Evolutionary conservation across 2,797 vertebrate species (phyloP).

Genomic region (Dicrostonyx torquatus): DNA sequence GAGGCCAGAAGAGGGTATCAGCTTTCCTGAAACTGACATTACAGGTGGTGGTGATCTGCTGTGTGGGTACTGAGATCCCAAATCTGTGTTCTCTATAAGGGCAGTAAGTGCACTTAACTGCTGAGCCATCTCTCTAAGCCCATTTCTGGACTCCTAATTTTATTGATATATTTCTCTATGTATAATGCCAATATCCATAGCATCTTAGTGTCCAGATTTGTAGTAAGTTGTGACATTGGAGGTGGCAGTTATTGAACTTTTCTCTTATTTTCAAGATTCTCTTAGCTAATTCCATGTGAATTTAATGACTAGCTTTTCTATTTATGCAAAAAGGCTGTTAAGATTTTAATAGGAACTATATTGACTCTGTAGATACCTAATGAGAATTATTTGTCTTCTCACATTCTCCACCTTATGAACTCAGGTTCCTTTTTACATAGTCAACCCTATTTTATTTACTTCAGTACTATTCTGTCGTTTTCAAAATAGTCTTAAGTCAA

Average conservation of each 20-base stretch:
- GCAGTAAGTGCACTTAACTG: neutral
- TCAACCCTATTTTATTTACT: slow-evolving; percentile 31
- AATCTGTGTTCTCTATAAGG: neutral
- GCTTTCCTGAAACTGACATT: neutral
- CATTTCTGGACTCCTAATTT: slow-evolving; percentile 1
- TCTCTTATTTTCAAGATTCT: slow-evolving; percentile 16
- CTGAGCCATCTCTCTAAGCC: neutral
- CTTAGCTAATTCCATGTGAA: slow-evolving; percentile 9
- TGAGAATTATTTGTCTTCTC: neutral
- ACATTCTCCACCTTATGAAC: neutral
- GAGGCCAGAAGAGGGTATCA: neutral
- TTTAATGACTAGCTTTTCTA: slow-evolving; percentile 1
- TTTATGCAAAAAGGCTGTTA: slow-evolving; percentile 27
- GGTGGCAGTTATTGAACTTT: neutral
- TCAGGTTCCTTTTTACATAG: neutral
- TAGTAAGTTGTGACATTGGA: neutral
- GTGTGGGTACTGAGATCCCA: neutral
- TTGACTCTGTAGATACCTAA: slow-evolving; percentile 13
- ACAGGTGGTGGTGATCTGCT: neutral
- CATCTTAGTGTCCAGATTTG: neutral
- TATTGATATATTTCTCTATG: neutral
- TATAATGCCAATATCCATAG: neutral
- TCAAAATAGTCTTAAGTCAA: neutral
- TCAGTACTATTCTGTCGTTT: slow-evolving; percentile 24
- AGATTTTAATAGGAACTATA: slow-evolving; percentile 8